Evolutionary conservation across 2,797 vertebrate genomes (phyloP).

Genomic region (Propithecus deckenii): DNA sequence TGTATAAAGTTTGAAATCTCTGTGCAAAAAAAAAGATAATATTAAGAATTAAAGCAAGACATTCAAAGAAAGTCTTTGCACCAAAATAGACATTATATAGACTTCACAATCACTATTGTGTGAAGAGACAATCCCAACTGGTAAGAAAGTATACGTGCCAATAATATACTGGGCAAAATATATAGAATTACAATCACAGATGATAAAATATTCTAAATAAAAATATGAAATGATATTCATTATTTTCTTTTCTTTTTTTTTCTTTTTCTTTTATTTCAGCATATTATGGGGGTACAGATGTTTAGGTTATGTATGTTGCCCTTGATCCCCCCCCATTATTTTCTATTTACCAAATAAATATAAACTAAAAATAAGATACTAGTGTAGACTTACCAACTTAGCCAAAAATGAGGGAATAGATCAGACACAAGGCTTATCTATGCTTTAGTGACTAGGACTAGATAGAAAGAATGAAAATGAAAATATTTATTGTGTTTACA

Average conservation of each 20-base stretch:
- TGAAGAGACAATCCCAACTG: background rate
- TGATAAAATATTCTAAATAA: constrained; percentile 18
- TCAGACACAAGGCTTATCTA: background rate
- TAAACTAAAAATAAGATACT: background rate
- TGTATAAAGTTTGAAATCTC: background rate
- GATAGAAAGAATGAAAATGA: background rate
- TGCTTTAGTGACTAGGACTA: background rate
- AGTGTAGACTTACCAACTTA: background rate
- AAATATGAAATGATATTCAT: background rate
- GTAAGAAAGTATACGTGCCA: background rate
- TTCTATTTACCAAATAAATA: background rate
- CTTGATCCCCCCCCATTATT: no score
- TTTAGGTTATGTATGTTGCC: no score
- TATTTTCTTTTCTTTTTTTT: no score
- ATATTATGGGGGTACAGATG: no score
- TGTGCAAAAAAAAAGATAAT: background rate
- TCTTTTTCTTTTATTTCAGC: no score
- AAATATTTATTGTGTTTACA: background rate
- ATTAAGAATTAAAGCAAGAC: background rate
- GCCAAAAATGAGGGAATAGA: background rate
- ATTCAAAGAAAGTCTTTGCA: background rate
- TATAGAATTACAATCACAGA: background rate
- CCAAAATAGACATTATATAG: background rate
- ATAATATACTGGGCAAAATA: background rate
- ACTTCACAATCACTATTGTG: background rate